Conservation (phyloP, 2,888 invertebrate species). For the Seladonia tumulorum region DNA sequence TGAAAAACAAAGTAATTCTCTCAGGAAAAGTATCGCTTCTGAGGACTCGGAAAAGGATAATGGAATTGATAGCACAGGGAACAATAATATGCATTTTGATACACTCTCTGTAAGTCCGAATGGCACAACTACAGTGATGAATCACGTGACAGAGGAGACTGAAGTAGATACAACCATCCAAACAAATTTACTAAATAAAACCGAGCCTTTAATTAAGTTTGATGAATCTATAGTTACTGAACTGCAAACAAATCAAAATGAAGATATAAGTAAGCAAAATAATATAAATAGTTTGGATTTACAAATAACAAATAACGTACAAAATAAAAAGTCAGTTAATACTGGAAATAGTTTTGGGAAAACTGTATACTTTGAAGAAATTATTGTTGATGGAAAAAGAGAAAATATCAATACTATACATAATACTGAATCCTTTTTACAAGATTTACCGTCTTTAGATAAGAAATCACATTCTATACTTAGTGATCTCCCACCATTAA, state of each 20-base stretch:
- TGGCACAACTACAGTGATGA: conserved; percentile 68
- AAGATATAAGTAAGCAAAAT: conserved; percentile 76
- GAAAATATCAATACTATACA: conserved; percentile 76
- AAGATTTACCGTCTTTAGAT: conserved; percentile 77
- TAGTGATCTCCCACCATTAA: conserved; percentile 81
- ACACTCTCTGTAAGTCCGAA: conserved; percentile 65
- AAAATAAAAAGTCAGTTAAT: conserved; percentile 75
- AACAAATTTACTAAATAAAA: conserved; percentile 73
- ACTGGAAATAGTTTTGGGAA: conserved; percentile 78
- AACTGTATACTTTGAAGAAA: conserved; percentile 81
- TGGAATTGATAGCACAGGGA: conserved; percentile 72
- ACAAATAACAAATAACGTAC: conserved; percentile 79
- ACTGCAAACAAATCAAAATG: conserved; percentile 75
- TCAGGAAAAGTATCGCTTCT: conserved; percentile 71
- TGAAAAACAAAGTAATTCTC: conserved; percentile 64
- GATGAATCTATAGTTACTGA: conserved; percentile 75
- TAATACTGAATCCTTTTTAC: conserved; percentile 76
- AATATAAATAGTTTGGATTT: conserved; percentile 75
- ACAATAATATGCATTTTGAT: conserved; percentile 72
- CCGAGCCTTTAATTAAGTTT: conserved; percentile 78
- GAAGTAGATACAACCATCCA: conserved; percentile 70
- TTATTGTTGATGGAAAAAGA: conserved; percentile 80
- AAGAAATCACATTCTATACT: conserved; percentile 80
- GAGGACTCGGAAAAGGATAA: conserved; percentile 57
- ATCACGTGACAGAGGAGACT: conserved; percentile 68